Evolutionary conservation across 1,140 invertebrate genomes (phyloP).

Genomic region (Thaumatotibia leucotreta): DNA sequence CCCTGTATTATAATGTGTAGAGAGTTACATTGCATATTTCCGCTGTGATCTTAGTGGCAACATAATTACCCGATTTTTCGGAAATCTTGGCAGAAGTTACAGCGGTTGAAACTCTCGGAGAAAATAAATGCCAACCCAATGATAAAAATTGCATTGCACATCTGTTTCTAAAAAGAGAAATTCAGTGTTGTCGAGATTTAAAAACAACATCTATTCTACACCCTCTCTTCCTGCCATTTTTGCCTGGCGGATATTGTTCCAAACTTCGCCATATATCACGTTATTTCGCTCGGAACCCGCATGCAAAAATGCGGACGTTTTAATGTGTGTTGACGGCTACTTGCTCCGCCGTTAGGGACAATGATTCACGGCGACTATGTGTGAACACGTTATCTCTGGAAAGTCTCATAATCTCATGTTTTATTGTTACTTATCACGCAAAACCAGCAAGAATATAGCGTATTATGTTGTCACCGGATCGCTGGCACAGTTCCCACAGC

Average conservation of each 20-base stretch:
- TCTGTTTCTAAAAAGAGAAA: no score
- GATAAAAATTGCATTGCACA: no score
- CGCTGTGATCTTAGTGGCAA: no score
- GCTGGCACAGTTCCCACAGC: not conserved
- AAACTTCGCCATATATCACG: slow-evolving; percentile 8
- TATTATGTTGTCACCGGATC: not conserved
- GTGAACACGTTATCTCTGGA: not conserved
- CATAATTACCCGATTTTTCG: no score
- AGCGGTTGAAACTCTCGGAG: no score
- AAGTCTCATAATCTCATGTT: not conserved
- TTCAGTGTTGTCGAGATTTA: not conserved
- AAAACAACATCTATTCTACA: slow-evolving; percentile 1
- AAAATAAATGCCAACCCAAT: no score
- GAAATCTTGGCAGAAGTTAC: no score
- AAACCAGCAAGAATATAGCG: not conserved
- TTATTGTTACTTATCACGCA: not conserved
- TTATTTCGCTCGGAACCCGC: not conserved
- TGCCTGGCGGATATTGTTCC: slow-evolving; percentile 3
- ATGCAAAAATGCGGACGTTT: slow-evolving; percentile 6
- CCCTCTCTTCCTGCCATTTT: not conserved
- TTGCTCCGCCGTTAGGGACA: not conserved
- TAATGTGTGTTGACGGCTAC: not conserved
- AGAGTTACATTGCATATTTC: no score
- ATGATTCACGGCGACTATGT: not conserved
- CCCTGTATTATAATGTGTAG: no score